Base-by-base conservation (phyloP, 2,113 vertebrate genomes). In the Archocentrus centrarchus region DNA sequence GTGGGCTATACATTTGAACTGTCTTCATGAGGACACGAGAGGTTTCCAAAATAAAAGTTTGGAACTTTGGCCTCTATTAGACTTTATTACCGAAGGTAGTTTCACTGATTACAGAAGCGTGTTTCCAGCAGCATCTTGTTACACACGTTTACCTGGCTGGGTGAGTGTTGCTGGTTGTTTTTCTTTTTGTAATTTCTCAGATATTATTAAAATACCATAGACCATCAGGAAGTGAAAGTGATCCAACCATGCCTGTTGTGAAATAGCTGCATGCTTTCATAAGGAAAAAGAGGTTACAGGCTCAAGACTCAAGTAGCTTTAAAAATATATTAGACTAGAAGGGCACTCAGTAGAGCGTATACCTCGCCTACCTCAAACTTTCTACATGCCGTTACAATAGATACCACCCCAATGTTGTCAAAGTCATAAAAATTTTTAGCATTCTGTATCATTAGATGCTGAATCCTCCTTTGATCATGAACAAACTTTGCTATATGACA, bases 171-270 rank as follows among this genome's bases (percentile, higher is more conserved):
- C 24, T 32, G 6, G 22, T 30, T 57, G n/a, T 41, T 59, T 59
- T 6, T 27, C 57, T 59, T 37, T 75, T 53, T 39, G 53, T 57
- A 37, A 76, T 76, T 76, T 32, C 66, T 73, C 9, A 47, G 47
- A 47, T 4, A 60, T 9, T 47, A 10, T 18, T 53, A 61, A 44
- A 47, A 37, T 13, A 4, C 13, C 5, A 15, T 32, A 9, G 7
- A 37, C 2, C 37, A 85, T 3, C 4, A 78, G 82, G 76, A 90
- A 85, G 64, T 79, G 81, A 90, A 84, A 84, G 55, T 76, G 11
- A 76, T 78, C 17, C 24, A n/a, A 70, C 4, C 15, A 55, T 8
- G 47, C 17, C 30, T n/a, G 1, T 58, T 78, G 32, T 59, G 73
- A 78, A 58, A 82, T 55, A 0, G 44, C 32, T 32, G 17, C 32